Evolutionary conservation across 2,113 vertebrate genomes (phyloP), one percentile per base, ranked within the genome.

Genomic region (Glaucidium brasilianum): DNA sequence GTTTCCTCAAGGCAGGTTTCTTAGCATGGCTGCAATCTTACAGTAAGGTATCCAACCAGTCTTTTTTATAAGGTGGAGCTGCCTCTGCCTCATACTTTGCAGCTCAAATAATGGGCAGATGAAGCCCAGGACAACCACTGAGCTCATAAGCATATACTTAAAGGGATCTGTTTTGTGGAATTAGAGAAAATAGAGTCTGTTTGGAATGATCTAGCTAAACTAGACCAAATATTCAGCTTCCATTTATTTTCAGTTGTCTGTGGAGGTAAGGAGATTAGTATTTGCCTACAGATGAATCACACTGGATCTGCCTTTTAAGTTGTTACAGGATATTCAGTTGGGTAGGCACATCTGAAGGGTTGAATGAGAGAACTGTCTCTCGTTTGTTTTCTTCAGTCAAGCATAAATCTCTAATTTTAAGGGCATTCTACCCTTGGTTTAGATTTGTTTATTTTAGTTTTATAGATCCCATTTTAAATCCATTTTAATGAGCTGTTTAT

Each of bases 381-480:
- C 19, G 0, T 97, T 97, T 94, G 73, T 88, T 94, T 93, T 86
- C 76, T 95, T 52, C 79, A 93, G 49, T 85, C 80, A 94, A 94
- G 79, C 91, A 89, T 84, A 92, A 86, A 89, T 91, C 94, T 92
- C 94, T 89, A 60, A 86, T 91, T 96, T 94, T 96, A 94, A 96
- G 73, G 80, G 37, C 79, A 87, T 96, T 94, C 90, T 93, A 96
- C 39, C 56, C 83, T 95, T 95, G 83, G 56, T 72, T 96, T 96
- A 93, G 79, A 81, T 93, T 91, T 95, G 89, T 94, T 96, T 96
- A 81, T 94, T 97, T 95, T 91, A 52, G 60, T 93, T 94, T 88
- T 93, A 75, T 26, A 84, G 73, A 55, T 49, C 49, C 69, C 50
- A 79, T 95, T 96, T 96, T 34, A 93, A 94, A 94, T 82, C 76